Evolutionary conservation across 1,140 invertebrate species (phyloP), one percentile per base, ranked within the genome.

Genomic region (Drosophila micromelanica): DNA sequence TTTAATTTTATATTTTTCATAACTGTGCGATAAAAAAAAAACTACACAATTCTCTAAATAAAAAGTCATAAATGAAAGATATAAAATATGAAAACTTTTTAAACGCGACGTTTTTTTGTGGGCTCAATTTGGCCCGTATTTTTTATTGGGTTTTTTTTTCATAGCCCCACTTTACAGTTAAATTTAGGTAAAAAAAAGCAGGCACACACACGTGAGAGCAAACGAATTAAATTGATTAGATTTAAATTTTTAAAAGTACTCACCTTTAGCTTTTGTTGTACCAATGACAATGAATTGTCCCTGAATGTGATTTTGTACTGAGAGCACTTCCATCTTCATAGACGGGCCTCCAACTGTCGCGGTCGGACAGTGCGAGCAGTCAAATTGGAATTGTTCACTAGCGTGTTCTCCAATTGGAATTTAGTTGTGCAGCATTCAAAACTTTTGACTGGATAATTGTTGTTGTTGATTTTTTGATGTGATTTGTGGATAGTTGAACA

Each of bases 321-420:
- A 91, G 46, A 92, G 90, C 78, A 92, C 90, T 91, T 92, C 91
- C 91, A 92, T 92, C 90, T 92, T 92, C 90, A 91, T 91, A 73
- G 32, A 35, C 8, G 32, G 8, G 32, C 32, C 32, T 35, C 8
- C 32, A 9, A 35, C 32, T 35, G 32, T 9, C 32, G 32, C 32
- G 32, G 32, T 9, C 32, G 32, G 32, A 35, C 32, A 35, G 32
- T 35, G 32, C 32, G 32, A 35, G 32, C 32, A 35, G 74, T 48
- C 57, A 1, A 51, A 62, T 62, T 32, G 17, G 56, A 62, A 61
- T 46, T 37, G 52, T 27, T 57, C 49, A 68, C 54, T 73, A 30
- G 52, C 48, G 59, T 27, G 15, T 17, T 13, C 45, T 56, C 64
- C 55, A 55, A 67, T 60, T 67, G 63, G 60, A 75, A 54, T 23